Conservation (phyloP, 2,113 vertebrate species). For the Grammomys dolichurus region DNA sequence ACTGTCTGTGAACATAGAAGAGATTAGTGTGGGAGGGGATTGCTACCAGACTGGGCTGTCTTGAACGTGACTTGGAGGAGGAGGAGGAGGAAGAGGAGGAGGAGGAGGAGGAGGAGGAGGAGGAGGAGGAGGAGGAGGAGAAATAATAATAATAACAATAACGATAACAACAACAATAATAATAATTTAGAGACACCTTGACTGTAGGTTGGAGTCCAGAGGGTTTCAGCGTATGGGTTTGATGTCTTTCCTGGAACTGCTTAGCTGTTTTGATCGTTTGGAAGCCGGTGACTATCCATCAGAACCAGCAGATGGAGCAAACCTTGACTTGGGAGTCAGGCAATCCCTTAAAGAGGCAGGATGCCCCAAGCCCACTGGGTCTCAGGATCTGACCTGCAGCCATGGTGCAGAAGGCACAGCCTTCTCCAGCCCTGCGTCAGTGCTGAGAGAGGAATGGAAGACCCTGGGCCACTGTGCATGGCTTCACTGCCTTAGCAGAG, state of each 20-base stretch:
- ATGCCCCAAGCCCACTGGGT: fast-evolving
- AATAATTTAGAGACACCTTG: no score
- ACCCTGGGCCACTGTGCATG: fast-evolving
- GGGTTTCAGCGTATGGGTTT: constrained; percentile 52
- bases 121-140: neutral
- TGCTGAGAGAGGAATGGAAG: no score
- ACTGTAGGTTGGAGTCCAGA: neutral
- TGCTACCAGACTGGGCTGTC: constrained; percentile 54
- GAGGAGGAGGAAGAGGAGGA: neutral
- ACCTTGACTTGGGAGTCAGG: neutral
- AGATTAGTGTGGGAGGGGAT: constrained; percentile 59
- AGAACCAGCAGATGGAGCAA: neutral
- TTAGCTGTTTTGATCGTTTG: constrained; percentile 56
- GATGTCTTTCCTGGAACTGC: neutral
- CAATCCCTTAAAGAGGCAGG: neutral
- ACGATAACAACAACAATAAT: no score
- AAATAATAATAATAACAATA: no score
- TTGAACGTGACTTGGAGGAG: constrained; percentile 68
- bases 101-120: neutral
- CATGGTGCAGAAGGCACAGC: fast-evolving
- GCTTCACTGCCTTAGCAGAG: neutral
- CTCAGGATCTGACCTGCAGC: neutral
- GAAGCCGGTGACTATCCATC: neutral
- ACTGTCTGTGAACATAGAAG: neutral
- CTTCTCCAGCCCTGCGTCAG: neutral